Evolutionary conservation across 1,140 invertebrate species (phyloP).

Genomic region (Lamellibrachia luymesi): DNA sequence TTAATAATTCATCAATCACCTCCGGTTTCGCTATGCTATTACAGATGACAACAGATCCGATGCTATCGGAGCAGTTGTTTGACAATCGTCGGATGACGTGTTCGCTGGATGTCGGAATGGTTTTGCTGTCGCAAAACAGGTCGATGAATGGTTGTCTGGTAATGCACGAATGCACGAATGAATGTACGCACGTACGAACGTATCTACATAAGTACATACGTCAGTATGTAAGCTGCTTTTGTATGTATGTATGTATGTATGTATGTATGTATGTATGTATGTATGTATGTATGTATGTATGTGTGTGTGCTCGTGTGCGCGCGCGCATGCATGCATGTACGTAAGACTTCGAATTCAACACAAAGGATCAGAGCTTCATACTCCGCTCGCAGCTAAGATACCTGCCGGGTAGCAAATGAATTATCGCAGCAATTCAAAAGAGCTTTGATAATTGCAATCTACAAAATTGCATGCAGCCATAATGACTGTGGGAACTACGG

Average conservation of each 20-base stretch:
- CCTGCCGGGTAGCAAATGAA: too few relatives aligned
- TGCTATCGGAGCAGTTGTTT: background rate
- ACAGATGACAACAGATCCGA: background rate
- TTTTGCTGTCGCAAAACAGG: background rate
- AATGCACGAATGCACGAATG: background rate
- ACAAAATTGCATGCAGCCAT: background rate
- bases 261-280: background rate
- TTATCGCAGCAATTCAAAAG: background rate
- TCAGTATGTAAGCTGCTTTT: background rate
- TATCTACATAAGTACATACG: background rate
- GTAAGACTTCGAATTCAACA: too few relatives aligned
- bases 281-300: too few relatives aligned
- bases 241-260: background rate
- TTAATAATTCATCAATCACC: constrained; percentile 5
- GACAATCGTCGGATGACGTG: background rate
- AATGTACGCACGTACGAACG: background rate
- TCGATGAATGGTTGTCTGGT: background rate
- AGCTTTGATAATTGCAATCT: background rate
- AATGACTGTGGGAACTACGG: background rate
- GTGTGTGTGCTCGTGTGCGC: background rate
- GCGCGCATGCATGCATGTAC: background rate
- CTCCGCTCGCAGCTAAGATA: too few relatives aligned
- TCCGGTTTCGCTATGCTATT: background rate
- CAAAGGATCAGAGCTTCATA: too few relatives aligned
- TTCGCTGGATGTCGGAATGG: background rate